Base-by-base conservation (phyloP, 2,797 vertebrate species). In the Pipistrellus pipistrellus region DNA sequence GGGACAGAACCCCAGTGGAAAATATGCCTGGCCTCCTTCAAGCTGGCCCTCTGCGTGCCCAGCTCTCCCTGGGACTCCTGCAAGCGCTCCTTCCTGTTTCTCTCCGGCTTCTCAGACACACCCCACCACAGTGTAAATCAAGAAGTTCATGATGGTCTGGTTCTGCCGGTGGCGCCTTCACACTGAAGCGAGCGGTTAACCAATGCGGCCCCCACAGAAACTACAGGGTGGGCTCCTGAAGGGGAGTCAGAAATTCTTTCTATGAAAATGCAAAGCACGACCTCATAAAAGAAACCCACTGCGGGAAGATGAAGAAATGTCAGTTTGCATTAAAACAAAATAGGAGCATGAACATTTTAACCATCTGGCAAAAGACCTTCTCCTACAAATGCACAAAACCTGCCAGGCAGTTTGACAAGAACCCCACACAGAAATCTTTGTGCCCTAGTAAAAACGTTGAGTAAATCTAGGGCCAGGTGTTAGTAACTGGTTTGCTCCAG, bases 161-260 rank as follows among this genome's bases (percentile, higher is more conserved):
- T 73, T 97, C 88, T 96, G 97, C 94, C 94, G 77, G 96, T 97
- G 98, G 98, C 76, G 93, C 97, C 97, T 95, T 97, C 1, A 89
- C 95, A 91, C 77, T 96, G 91, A 96, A 97, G 95, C 1, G 1
- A 97, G 98, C 95, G 98, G 98, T 98, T 98, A 98, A 98, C 98
- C 98, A 96, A 96, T 0, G 18, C 71, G 66, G 97, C 98, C 98
- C 97, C 98, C 98, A 98, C 98, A 97, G 97, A 98, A 96, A 97
- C 95, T 95, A 10, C 96, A 97, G 97, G 98, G 98, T 98, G 98
- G 98, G 98, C 98, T 98, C 44, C 86, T 11, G 0, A n/a, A 46
- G 51, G 77, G 90, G 88, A 92, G 10, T 41, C 78, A 92, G 71
- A 93, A 9, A 69, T 97, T 97, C 97, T 97, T 97, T 97, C 98